These are phyloP conservation scores for Sebastes baramenuke DNA, from an alignment of 2,797 vertebrate species.

Conservation along the genomic window DNA sequence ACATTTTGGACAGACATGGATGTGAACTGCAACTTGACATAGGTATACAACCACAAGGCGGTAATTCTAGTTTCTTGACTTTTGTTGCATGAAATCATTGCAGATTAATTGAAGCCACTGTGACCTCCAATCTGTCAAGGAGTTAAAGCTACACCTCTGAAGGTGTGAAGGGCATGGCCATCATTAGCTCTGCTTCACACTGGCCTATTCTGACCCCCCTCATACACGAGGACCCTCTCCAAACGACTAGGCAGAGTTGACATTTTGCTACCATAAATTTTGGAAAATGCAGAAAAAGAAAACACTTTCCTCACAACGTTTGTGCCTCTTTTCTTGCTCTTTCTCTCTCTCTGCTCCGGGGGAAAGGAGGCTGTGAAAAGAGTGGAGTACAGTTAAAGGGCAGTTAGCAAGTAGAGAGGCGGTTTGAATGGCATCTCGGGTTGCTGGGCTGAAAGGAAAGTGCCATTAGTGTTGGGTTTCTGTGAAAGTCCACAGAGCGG, in stretches of 20 bases:
- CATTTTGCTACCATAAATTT: conserved; percentile 3
- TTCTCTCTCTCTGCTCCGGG: background rate
- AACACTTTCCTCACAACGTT: background rate
- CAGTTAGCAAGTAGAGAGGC: conserved; percentile 40
- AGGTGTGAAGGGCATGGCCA: background rate
- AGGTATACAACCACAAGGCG: background rate
- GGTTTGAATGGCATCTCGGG: conserved; percentile 59
- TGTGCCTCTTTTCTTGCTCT: background rate
- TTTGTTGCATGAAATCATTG: background rate
- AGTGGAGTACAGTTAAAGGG: conserved; percentile 45
- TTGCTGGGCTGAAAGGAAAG: conserved; percentile 64
- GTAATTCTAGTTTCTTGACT: background rate
- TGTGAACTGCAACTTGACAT: background rate
- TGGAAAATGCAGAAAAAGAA: background rate
- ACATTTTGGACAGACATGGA: background rate
- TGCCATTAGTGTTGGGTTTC: conserved; percentile 70
- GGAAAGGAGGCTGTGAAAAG: conserved; percentile 12
- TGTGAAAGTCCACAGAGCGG: conserved; percentile 52
- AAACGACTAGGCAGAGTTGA: background rate
- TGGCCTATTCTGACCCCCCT: background rate
- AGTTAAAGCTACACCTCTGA: background rate
- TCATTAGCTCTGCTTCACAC: conserved; percentile 16
- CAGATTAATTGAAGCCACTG: background rate
- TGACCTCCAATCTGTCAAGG: background rate
- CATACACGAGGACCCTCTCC: background rate